Percentiles rank a stretch among this genome's conserved stretches.
phyloP scores from a whole-genome alignment of 92 coral and sea anemone species.

The Hydrozoanthus gracilis region DNA sequence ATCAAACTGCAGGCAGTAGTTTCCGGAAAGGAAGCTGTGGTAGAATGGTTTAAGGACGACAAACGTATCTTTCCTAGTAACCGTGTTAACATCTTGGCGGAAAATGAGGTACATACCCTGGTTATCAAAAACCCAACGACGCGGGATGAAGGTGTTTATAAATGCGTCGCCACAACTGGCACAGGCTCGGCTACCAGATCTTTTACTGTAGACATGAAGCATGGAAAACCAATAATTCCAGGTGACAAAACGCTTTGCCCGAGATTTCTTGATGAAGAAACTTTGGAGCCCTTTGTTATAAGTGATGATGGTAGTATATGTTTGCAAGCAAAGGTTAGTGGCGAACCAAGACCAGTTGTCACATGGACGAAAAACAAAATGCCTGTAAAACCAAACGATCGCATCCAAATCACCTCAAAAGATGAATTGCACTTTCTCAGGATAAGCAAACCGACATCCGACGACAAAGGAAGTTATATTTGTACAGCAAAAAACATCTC shows the following conservation, averaged over 20 bases:
- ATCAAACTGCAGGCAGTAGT: constrained; percentile 58
- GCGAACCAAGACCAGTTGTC: constrained; percentile 82
- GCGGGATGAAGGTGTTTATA: constrained; percentile 59
- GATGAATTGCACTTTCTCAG: constrained; percentile 69
- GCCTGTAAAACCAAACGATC: constrained; percentile 63
- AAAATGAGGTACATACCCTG: constrained; percentile 55
- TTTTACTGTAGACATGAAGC: constrained; percentile 50
- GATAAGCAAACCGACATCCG: constrained; percentile 64
- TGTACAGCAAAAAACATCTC: constrained; percentile 78
- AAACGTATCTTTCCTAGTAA: constrained; percentile 48
- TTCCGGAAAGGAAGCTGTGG: constrained; percentile 35
- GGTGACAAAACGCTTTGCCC: constrained; percentile 50
- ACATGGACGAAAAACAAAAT: constrained; percentile 79
- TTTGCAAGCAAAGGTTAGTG: constrained; percentile 64
- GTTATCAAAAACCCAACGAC: constrained; percentile 57
- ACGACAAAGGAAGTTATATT: constrained; percentile 74
- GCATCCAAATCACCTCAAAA: constrained; percentile 63
- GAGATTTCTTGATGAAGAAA: constrained; percentile 65
- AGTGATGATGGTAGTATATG: constrained; percentile 74
- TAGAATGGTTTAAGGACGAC: constrained; percentile 67
- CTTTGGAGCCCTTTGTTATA: constrained; percentile 61
- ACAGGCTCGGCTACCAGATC: constrained; percentile 48
- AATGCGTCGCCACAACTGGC: constrained; percentile 49
- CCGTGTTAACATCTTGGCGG: constrained; percentile 54
- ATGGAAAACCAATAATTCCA: constrained; percentile 43